phyloP scores from a whole-genome alignment of 2,888 invertebrate species.

The Heliconius hortense region DNA sequence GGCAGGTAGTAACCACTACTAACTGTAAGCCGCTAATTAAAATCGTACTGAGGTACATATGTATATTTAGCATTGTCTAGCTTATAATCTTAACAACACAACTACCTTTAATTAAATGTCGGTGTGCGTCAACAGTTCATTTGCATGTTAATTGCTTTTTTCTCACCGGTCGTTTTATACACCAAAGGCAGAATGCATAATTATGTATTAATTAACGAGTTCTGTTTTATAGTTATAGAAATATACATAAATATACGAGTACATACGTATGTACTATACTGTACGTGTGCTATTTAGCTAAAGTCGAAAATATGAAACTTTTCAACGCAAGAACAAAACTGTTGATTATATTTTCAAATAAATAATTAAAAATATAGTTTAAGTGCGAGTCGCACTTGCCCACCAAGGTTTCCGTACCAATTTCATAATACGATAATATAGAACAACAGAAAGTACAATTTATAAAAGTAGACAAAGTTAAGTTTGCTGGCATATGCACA shows the following conservation, averaged over 20 bases:
- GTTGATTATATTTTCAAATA: no score
- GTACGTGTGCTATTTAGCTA: no score
- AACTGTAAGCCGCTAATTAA: background rate
- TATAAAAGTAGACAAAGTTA: no score
- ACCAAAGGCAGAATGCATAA: conserved; percentile 27
- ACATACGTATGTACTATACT: background rate
- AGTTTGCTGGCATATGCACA: no score
- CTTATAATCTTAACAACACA: conserved; percentile 10
- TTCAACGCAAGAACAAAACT: background rate
- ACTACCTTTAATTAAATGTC: conserved; percentile 27
- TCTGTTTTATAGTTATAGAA: background rate
- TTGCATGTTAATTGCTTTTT: conserved; percentile 38
- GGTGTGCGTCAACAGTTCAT: conserved; percentile 28
- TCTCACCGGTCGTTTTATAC: conserved; percentile 24
- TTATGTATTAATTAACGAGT: conserved; percentile 20
- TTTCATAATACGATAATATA: no score
- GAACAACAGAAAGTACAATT: no score
- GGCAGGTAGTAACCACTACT: background rate
- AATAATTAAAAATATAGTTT: no score
- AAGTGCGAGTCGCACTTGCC: no score
- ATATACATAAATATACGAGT: background rate
- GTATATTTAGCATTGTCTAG: background rate
- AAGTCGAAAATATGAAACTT: background rate
- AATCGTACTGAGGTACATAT: background rate
- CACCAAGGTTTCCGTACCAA: no score